These are phyloP conservation scores for Rhea americana DNA, from an alignment of 2,113 vertebrate species.

Conservation along the genomic window DNA sequence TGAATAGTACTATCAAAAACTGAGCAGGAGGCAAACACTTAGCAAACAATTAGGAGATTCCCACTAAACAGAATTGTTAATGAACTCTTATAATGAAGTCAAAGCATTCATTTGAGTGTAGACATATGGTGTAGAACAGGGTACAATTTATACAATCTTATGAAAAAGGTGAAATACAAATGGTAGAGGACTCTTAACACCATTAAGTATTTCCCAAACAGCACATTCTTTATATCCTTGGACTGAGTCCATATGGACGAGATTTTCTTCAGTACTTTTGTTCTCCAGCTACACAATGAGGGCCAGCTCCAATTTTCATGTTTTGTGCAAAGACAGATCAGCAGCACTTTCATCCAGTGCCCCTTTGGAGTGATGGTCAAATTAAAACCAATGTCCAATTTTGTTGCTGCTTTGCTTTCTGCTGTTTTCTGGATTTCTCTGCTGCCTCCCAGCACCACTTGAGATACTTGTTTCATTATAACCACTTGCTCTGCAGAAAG, in stretches of 20 bases:
- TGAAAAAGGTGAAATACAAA: background rate
- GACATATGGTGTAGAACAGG: background rate
- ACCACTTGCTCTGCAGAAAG: background rate
- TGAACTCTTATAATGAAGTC: constrained; percentile 9
- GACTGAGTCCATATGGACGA: accelerated
- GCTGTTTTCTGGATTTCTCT: accelerated
- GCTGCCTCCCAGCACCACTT: background rate
- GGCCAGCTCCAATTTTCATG: background rate
- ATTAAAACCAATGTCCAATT: accelerated
- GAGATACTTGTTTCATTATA: background rate
- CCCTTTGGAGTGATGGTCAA: background rate
- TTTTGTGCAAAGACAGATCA: background rate
- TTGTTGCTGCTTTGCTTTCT: background rate
- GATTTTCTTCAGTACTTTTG: background rate
- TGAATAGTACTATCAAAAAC: constrained; percentile 30
- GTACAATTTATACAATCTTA: background rate
- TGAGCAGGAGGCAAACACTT: constrained; percentile 30
- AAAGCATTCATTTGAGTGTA: background rate
- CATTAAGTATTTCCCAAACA: background rate
- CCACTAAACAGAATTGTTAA: constrained; percentile 19
- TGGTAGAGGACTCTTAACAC: background rate
- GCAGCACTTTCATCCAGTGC: accelerated
- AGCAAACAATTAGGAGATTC: constrained; percentile 46
- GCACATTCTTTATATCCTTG: background rate
- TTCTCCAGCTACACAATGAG: background rate